These are phyloP conservation scores for Squalus acanthias DNA, from an alignment of 2,797 vertebrate genomes.

Conservation along the genomic window DNA sequence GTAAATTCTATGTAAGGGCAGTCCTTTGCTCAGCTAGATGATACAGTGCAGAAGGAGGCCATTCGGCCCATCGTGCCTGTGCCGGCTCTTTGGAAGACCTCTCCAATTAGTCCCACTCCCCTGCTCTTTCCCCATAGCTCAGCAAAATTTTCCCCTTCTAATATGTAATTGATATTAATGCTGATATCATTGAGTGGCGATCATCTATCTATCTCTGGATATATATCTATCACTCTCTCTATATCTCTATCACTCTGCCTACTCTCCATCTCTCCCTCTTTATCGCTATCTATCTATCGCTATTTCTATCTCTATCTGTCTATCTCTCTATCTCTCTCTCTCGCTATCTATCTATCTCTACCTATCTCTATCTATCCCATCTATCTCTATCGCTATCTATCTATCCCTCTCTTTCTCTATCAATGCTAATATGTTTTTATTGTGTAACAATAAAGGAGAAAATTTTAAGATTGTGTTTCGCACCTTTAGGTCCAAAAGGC, in stretches of 20 bases:
- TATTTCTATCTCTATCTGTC: background rate
- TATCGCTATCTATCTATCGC: background rate
- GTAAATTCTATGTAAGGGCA: background rate
- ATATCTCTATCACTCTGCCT: background rate
- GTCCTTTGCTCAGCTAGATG: background rate
- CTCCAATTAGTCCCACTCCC: background rate
- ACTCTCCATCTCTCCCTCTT: background rate
- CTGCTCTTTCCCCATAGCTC: background rate
- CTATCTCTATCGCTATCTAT: background rate
- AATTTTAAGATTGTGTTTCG: background rate
- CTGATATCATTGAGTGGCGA: background rate
- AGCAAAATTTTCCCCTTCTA: background rate
- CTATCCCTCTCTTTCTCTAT: too few species aligned
- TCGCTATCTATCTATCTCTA: background rate
- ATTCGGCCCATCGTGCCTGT: too few species aligned
- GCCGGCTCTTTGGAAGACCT: too few species aligned
- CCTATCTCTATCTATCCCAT: background rate
- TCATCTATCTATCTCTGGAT: background rate
- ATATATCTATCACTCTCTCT: background rate
- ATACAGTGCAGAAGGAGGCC: background rate
- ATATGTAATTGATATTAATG: background rate
- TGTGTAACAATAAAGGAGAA: background rate
- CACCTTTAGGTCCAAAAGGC: conserved; percentile 84
- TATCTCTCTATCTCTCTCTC: too few species aligned
- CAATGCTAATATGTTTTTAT: too few species aligned